Evolutionary conservation across 92 coral and sea anemone species (phyloP).

Genomic region (Zoanthus sociatus): DNA sequence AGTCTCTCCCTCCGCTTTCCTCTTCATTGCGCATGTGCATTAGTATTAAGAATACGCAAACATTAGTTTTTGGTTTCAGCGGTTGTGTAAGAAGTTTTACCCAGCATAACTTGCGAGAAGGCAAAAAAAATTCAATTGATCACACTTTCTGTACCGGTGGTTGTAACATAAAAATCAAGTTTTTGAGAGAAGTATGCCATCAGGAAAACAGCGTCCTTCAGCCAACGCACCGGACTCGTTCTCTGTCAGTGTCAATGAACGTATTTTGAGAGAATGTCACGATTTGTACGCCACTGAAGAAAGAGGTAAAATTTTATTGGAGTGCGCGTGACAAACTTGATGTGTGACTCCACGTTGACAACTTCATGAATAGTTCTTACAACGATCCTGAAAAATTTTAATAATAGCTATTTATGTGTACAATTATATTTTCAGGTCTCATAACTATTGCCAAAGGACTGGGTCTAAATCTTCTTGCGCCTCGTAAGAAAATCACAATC

Average conservation of each 20-base stretch:
- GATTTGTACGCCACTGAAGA: conserved; percentile 92
- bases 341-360: conserved; percentile 60
- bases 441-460: conserved; percentile 90
- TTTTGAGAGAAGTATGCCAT: conserved; percentile 67
- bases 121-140: no score
- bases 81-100: conserved; percentile 7
- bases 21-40: conserved; percentile 96
- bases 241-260: conserved; percentile 85
- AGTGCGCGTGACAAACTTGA: conserved; percentile 5
- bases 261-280: conserved; percentile 95
- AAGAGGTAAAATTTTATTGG: conserved; percentile 66
- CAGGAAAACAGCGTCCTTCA: conserved; percentile 90
- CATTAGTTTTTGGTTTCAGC: conserved; percentile 13
- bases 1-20: conserved; percentile 87
- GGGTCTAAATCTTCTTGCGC: conserved; percentile 87
- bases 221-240: conserved; percentile 95
- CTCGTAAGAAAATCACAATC: conserved; percentile 93
- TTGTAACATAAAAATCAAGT: not conserved
- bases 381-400: not conserved
- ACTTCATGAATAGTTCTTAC: not conserved
- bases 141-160: not conserved
- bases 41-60: conserved; percentile 24
- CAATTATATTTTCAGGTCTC: conserved; percentile 64
- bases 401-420: no score
- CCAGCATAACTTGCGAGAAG: conserved; percentile 8